Conservation (phyloP, 2,797 vertebrate species). For the Eurystomus glaucurus region DNA sequence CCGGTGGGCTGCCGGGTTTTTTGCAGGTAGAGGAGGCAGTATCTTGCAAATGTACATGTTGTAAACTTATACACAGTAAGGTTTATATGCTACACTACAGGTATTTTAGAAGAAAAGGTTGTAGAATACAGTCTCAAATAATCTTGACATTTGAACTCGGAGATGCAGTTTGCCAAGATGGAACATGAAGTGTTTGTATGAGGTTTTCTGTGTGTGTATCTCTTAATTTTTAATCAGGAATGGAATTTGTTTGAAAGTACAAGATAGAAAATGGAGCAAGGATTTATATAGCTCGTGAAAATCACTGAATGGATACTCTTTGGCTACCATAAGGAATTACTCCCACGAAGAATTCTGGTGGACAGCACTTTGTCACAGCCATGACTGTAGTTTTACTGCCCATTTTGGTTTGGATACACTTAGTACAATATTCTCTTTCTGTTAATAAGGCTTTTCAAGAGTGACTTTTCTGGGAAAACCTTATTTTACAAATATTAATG, state of each 20-base stretch:
- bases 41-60: background rate
- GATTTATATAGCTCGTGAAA: slow-evolving; percentile 37
- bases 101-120: background rate
- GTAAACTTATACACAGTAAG: background rate
- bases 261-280: background rate
- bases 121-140: background rate
- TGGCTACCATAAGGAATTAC: background rate
- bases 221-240: slow-evolving; percentile 3
- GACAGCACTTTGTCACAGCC: background rate
- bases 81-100: background rate
- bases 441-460: background rate
- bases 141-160: background rate
- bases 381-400: background rate
- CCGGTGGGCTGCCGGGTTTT: background rate
- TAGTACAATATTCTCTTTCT: background rate
- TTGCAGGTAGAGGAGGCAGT: background rate
- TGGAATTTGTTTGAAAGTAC: background rate
- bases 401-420: background rate
- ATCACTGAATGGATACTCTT: background rate
- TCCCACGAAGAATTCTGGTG: background rate
- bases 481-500: background rate
- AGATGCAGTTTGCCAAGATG: background rate
- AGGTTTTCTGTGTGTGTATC: background rate
- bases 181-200: background rate
- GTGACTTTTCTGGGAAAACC: background rate